Evolutionary conservation across 2,113 vertebrate species (phyloP), one percentile per base, ranked within the genome.

Genomic region (Melospiza georgiana): DNA sequence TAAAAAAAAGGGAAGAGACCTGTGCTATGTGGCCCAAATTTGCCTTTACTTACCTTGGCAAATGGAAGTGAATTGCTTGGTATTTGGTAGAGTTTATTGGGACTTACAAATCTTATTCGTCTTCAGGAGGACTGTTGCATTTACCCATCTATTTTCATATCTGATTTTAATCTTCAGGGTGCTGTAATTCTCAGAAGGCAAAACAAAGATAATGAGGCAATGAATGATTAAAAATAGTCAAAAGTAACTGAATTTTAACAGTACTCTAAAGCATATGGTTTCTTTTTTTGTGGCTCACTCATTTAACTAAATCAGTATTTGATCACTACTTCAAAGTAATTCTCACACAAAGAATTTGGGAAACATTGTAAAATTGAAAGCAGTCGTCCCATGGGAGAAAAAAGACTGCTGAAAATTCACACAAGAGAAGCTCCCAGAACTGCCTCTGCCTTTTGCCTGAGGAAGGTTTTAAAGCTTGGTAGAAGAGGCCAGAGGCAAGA

Each of bases 241-340:
- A 84, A 93, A 95, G 83, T 61, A 87, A 67, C 91, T 92, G 87
- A 92, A 67, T 92, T 89, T 94, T 97, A 92, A 83, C 79, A 86
- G 80, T 72, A 58, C 88, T 92, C 22, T 77, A 83, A 94, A 90
- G 74, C 73, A 35, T 66, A 88, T 75, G 74, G 80, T 63, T 83
- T 92, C 87, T 89, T 93, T 81, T 96, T 81, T 94, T 93, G 91
- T 94, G 94, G 93, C 73, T 94, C 21, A 25, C 75, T 96, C 69
- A 90, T 95, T 96, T 96, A 95, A 96, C 81, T 95, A 84, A 94
- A 93, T 93, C 86, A 81, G 66, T 82, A 95, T 96, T 94, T 95
- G 93, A 96, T 95, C 80, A 21, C 30, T 82, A 63, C 94, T 93
- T 96, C 93, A 96, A 95, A 96, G 94, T 91, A 65, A 68, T 93